Base-by-base conservation (phyloP, 1,140 invertebrate species). In the Spodoptera litura region DNA sequence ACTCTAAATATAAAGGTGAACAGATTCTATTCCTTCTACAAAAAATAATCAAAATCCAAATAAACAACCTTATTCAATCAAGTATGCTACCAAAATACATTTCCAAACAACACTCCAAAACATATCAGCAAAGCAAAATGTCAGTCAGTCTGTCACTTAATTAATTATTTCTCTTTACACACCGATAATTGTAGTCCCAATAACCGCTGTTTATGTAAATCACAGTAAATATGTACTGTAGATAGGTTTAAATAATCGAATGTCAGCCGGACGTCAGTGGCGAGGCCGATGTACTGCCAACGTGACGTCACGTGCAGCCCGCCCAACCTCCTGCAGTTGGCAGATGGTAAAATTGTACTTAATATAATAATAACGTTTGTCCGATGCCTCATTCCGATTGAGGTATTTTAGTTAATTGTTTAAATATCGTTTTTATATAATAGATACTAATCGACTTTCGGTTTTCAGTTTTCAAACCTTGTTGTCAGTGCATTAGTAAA, bases 241-340 rank as follows among this genome's bases (percentile, higher is more conserved):
- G 38, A 56, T 13, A 66, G 25, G 15, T 74, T 49, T 27, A 62
- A 74, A 78, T 81, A 81, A 78, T 62, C 72, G 64, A 79, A 83
- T 56, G 38, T 78, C 74, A 81, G 86, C 87, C 85, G 83, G 83
- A 84, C 85, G 85, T 85, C 87, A 88, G 82, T 85, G 86, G 85
- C 79, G 52, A 81, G 84, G 82, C 64, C 55, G 52, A 70, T 35
- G 64, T 35, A 70, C 38, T 44, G 84, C 85, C 85, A 80, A 89
- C 87, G 88, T 90, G 88, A 89, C 85, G 85, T 89, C 87, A 91
- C 86, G 87, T 88, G 80, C 87, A 87, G 74, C 61, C 64, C 78
- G 73, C 77, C 81, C 78, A 31, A 38, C 52, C 64, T 80, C 74
- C 78, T 83, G 82, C 70, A 78, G 56, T 80, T 80, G 82, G 38